Evolutionary conservation across 2,888 invertebrate species (phyloP).

Genomic region (Brassicogethes aeneus): DNA sequence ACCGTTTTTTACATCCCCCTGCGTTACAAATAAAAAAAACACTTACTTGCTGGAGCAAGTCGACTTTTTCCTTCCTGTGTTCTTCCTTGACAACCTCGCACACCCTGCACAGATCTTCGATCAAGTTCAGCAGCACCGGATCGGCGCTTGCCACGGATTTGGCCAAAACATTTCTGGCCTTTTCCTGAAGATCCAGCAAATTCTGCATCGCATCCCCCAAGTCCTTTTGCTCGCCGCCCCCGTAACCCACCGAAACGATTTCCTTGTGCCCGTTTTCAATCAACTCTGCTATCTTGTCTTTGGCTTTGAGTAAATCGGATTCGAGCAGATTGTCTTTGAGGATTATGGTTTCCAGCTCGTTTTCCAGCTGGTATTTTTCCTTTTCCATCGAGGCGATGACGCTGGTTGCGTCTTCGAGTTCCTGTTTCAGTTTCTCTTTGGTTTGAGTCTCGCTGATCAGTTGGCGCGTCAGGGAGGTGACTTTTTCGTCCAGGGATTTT

Average conservation of each 20-base stretch:
- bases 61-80: slow-evolving; percentile 57
- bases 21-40: too few species aligned
- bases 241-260: slow-evolving; percentile 47
- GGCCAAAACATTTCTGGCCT: slow-evolving; percentile 39
- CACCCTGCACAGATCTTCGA: slow-evolving; percentile 53
- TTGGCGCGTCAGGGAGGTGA: slow-evolving; percentile 27
- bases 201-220: slow-evolving; percentile 27
- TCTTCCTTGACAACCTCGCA: slow-evolving; percentile 55
- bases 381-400: slow-evolving; percentile 40
- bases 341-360: slow-evolving; percentile 52
- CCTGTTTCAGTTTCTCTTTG: slow-evolving; percentile 40
- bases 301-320: slow-evolving; percentile 39
- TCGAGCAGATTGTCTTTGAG: slow-evolving; percentile 50
- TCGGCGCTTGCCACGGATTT: slow-evolving; percentile 38
- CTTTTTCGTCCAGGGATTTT: slow-evolving; percentile 23
- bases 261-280: slow-evolving; percentile 43
- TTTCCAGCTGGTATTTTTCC: slow-evolving; percentile 45
- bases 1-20: too few species aligned
- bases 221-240: slow-evolving; percentile 28
- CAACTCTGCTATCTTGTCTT: slow-evolving; percentile 40
- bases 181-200: slow-evolving; percentile 34
- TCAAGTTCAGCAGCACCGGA: slow-evolving; percentile 44
- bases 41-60: slow-evolving; percentile 68
- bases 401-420: slow-evolving; percentile 50
- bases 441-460: slow-evolving; percentile 30